phyloP scores from a whole-genome alignment of 1,140 invertebrate genomes.

The Halesus radiatus region DNA sequence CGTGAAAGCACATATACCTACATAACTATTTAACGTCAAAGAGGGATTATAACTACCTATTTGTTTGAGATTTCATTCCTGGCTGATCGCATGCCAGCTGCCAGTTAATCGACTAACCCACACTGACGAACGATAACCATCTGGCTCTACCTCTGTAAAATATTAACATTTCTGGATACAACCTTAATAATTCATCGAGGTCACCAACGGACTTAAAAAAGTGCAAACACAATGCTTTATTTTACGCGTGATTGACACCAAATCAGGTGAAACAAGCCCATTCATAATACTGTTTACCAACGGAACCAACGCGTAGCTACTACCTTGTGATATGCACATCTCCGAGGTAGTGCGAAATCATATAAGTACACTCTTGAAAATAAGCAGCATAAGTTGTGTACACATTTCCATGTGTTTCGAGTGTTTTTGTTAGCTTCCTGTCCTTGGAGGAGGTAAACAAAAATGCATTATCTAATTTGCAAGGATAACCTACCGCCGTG shows the following conservation, averaged over 20 bases:
- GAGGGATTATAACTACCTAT: too few relatives aligned
- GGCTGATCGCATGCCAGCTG: too few relatives aligned
- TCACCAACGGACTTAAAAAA: not conserved
- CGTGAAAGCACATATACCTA: too few relatives aligned
- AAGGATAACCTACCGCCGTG: too few relatives aligned
- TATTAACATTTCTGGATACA: too few relatives aligned
- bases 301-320: not conserved
- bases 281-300: slow-evolving; percentile 1
- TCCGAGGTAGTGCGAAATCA: not conserved
- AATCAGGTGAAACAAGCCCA: slow-evolving; percentile 2
- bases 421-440: not conserved
- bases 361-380: not conserved
- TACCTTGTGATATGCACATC: not conserved
- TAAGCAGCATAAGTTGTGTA: not conserved
- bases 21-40: too few relatives aligned
- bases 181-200: not conserved
- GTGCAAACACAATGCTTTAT: not conserved
- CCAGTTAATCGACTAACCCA: too few relatives aligned
- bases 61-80: too few relatives aligned
- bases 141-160: too few relatives aligned
- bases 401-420: not conserved
- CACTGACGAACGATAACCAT: too few relatives aligned
- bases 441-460: not conserved
- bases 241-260: slow-evolving; percentile 1
- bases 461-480: too few relatives aligned